Evolutionary conservation across 53 echinoderm and acorn worm species (phyloP), one percentile per base, ranked within the genome.

Genomic region (Glandiceps talaboti): DNA sequence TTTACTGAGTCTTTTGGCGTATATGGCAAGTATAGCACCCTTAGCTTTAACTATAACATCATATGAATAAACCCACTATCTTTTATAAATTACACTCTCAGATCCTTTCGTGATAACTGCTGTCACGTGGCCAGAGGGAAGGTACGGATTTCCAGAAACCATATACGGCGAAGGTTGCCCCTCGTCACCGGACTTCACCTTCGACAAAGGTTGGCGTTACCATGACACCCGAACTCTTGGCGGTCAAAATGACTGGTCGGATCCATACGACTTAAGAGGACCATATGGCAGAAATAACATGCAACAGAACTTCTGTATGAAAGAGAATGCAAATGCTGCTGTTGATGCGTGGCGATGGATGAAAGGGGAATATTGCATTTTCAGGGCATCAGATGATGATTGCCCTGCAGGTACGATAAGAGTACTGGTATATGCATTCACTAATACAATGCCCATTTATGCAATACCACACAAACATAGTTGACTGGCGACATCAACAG

Each of bases 351-450:
- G 86, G 83, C 27, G 26, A 27, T 92, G 88, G 89, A 86, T 79
- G 1, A 32, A 81, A 14, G 92, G 92, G 0, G 29, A 84, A 33
- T 92, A 92, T 74, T 92, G 92, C 32, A 80, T 92, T 25, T 92
- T 83, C 82, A 80, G 82, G 31, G 33, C 75, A 26, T n/a, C n/a
- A n/a, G 82, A 82, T 27, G 33, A 33, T 14, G 29, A 30, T 26
- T 92, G 89, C 30, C 88, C 89, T 1, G 0, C 32, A 6, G 32
- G 79, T 6, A 31, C 26, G 89, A 88, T 92, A 80, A 14, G 0
- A n/a, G 25, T 10, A 25, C 10, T 77, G 20, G 1, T 74, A 27
- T 25, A 1, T 30, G n/a, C 33, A 76, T 29, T 32, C n/a, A n/a
- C n/a, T n/a, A n/a, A n/a, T n/a, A n/a, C n/a, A n/a, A n/a, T n/a